Conservation (phyloP, 2,113 vertebrate species). For the Dasyprocta punctata region DNA sequence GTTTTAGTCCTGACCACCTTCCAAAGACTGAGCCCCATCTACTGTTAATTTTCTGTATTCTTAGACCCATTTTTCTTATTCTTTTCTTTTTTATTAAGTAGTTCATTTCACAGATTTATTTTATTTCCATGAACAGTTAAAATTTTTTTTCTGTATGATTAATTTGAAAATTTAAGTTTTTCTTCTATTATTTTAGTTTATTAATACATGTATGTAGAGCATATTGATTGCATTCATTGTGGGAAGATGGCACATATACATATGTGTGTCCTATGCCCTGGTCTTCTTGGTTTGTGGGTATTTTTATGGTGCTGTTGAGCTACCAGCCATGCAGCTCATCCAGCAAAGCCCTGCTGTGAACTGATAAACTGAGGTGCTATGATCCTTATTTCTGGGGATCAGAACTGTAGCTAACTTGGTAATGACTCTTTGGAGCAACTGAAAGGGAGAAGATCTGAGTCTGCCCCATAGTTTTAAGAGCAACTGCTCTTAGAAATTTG, state of each 20-base stretch:
- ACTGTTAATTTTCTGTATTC: neutral
- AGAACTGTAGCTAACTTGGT: neutral
- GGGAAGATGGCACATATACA: too few species aligned
- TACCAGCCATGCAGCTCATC: neutral
- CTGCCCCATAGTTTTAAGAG: neutral
- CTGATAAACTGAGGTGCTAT: neutral
- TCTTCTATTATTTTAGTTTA: too few species aligned
- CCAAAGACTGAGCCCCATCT: neutral
- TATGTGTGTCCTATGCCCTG: neutral
- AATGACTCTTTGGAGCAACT: neutral
- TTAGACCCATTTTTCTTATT: neutral
- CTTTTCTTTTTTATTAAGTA: neutral
- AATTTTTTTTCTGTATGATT: too few species aligned
- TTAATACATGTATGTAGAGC: too few species aligned
- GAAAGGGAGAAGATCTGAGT: neutral
- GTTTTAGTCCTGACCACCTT: neutral
- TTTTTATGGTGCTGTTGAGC: neutral
- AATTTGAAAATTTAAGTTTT: too few species aligned
- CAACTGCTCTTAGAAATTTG: neutral
- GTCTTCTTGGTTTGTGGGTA: neutral
- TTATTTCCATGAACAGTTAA: too few species aligned
- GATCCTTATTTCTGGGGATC: neutral
- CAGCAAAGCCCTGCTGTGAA: neutral
- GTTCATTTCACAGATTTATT: too few species aligned
- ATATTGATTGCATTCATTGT: too few species aligned